Evolutionary conservation across 1,140 invertebrate genomes (phyloP), one percentile per base, ranked within the genome.

Genomic region (Megalopta genalis): DNA sequence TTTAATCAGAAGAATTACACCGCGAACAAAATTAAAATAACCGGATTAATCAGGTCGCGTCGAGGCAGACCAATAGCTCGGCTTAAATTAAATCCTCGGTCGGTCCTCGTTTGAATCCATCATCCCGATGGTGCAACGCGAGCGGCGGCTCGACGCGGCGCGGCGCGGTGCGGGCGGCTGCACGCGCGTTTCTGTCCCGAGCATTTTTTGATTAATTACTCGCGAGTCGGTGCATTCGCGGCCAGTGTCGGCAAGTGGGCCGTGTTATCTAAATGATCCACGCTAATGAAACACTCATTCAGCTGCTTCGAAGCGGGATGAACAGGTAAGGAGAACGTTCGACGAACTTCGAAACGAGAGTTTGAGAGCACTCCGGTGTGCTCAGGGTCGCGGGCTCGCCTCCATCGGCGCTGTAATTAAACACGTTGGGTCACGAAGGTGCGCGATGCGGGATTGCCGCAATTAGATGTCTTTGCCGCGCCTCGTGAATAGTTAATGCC

Each of bases 141-240:
- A 32, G 32, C 4, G 32, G 32, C 32, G 32, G 32, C 32, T 1
- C 32, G 32, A 4, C 32, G 32, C 32, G 32, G 32, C 32, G 32
- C 32, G 32, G 32, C 32, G 32, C 32, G 32, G 32, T 32, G 32
- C 1, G n/a, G 7, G 23, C 23, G 70, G 57, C 32, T 32, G 32
- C 52, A 27, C 37, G 69, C 37, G 18, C 18, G 9, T 46, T 57
- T 68, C 63, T 37, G 59, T 25, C n/a, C 25, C 5, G 46, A 70
- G 60, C 54, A 74, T 85, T 85, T 81, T 84, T 85, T 74, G 83
- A 85, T 85, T 85, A 85, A 85, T 85, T 85, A 82, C 66, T 71
- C 63, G 27, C 39, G 70, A 74, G 25, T 37, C 57, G 37, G 37
- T 57, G 82, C 49, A 57, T 72, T 25, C 57, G 64, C 42, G n/a